Evolutionary conservation across 2,888 invertebrate genomes (phyloP), one percentile per base, ranked within the genome.

Genomic region (Cataglyphis rosenhaueri): DNA sequence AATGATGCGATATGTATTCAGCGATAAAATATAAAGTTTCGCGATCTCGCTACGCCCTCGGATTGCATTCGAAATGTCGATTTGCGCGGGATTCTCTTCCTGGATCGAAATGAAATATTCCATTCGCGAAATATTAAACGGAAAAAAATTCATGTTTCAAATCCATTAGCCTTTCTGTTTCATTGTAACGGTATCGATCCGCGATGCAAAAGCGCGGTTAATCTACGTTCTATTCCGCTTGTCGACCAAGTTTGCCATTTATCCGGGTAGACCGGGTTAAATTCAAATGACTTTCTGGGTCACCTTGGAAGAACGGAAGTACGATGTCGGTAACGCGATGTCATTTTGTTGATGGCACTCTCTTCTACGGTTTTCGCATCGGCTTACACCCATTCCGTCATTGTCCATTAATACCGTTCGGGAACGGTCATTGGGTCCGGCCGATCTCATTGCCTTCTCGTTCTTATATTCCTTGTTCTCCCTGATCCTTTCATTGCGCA

Each of bases 221-320:
- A 79, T 79, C 78, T 70, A 71, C 78, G 78, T 71, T 59, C 70
- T 70, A 79, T 70, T 71, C 78, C 48, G 78, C 70, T 70, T 79
- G 71, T 70, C 78, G 64, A 35, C 70, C 59, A 71, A 79, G 78
- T 79, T 79, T 71, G 70, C 71, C 71, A 79, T 79, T 79, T 79
- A 78, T 78, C 59, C 21, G 21, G 21, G 70, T 38, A 71, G 71
- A 21, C 71, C 71, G 25, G 71, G 57, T 79, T 71, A 79, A 70
- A 79, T 79, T 79, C 71, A 79, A 79, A 79, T 79, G 71, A 79
- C 59, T 79, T 70, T 79, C 78, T 79, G n/a, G 71, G 59, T 79
- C 78, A 70, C 70, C 78, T 78, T 70, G 78, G 41, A 4, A 21
- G 41, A 6, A 35, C 76, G 15, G 29, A 68, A 78, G 66, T 41